Evolutionary conservation across 2,113 vertebrate species (phyloP), one percentile per base, ranked within the genome.

Genomic region (Anseranas semipalmata): DNA sequence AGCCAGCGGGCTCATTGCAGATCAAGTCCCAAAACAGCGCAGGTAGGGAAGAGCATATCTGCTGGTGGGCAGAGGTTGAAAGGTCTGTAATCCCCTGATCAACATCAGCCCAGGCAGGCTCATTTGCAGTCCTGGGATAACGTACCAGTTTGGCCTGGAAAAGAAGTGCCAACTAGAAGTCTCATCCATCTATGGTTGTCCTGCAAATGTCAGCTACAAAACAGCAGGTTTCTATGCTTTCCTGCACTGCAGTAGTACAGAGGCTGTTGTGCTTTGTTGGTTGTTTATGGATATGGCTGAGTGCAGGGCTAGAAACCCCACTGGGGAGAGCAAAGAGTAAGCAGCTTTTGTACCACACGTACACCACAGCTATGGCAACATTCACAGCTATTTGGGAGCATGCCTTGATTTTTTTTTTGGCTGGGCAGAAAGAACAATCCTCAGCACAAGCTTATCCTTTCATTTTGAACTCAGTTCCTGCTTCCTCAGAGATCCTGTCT

Each of bases 61-160:
- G 30, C 10, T 78, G 56, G 6, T 75, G 52, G n/a, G 18, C 27
- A 73, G 50, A 70, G 12, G 18, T 13, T 84, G 73, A 62, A 81
- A 89, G 5, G 21, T 56, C 53, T 56, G 0, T 8, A 65, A 58
- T 13, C 5, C 24, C 13, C 9, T 2, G 0, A 21, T 15, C 37
- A 68, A 1, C 6, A 24, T 21, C 24, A 39, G 22, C 43, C 19
- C 50, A 73, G 25, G 7, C 1, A 68, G 33, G 67, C 22, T 83
- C 48, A 48, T 24, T 39, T 43, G 39, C n/a, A 65, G 33, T 65
- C 30, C 30, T 60, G 17, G 25, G 43, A 22, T 52, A 52, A 43
- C 39, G 62, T 17, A 75, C 66, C 8, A 48, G 15, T 68, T 59
- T 59, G 37, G 18, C 12, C 84, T 45, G 15, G 45, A 27, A 5